phyloP scores from a whole-genome alignment of 1,140 invertebrate species.

The Halyomorpha halys region DNA sequence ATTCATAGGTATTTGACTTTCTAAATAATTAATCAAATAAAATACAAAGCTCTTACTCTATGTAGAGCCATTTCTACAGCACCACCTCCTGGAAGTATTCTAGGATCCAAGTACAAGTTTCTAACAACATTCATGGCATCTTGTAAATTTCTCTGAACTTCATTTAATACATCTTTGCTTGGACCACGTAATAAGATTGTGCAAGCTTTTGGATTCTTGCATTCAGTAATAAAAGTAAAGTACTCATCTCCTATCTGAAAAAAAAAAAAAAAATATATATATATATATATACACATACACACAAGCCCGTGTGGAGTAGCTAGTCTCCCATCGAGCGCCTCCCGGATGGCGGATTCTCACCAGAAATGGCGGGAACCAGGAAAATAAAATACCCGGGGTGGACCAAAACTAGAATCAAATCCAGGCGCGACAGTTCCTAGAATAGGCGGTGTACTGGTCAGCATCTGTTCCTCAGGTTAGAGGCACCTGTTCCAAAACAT shows the following conservation, averaged over 20 bases:
- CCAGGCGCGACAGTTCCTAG: no score
- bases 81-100: constrained; percentile 73
- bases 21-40: no score
- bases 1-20: neutral
- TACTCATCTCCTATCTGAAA: constrained; percentile 72
- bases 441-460: no score
- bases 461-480: no score
- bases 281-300: no score
- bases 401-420: no score
- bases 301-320: no score
- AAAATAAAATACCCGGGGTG: no score
- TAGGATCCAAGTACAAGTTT: constrained; percentile 77
- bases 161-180: constrained; percentile 94
- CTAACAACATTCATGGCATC: constrained; percentile 94
- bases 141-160: constrained; percentile 95
- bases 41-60: neutral
- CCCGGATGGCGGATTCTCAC: no score
- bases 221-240: constrained; percentile 91
- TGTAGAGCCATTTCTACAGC: constrained; percentile 81
- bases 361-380: no score
- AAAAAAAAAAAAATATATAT: neutral
- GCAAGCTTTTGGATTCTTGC: constrained; percentile 96
- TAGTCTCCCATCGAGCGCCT: no score
- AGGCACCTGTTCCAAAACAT: no score
- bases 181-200: constrained; percentile 93